These are phyloP conservation scores for Scaeva pyrastri DNA, from an alignment of 2,888 invertebrate genomes.

Conservation along the genomic window DNA sequence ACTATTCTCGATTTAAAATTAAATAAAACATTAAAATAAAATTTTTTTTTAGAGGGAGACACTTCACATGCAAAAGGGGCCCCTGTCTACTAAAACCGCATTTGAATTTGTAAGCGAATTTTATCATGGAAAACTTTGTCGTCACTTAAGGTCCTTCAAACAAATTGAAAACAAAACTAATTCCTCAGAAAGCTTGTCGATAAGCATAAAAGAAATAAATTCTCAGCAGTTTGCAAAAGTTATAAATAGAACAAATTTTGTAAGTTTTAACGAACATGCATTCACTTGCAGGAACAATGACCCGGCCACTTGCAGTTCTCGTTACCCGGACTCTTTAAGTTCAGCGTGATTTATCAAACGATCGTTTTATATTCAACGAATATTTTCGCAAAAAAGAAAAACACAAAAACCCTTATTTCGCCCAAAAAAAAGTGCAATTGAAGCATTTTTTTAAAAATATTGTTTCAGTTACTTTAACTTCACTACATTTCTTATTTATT, in stretches of 20 bases:
- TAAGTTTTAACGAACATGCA: slow-evolving; percentile 25
- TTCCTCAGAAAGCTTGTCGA: not conserved
- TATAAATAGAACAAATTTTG: slow-evolving; percentile 34
- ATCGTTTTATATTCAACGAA: too few species aligned
- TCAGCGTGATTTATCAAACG: too few species aligned
- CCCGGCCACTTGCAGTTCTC: too few species aligned
- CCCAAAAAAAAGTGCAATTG: too few species aligned
- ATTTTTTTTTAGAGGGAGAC: slow-evolving; percentile 48
- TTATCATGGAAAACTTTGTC: slow-evolving; percentile 48
- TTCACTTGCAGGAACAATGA: too few species aligned
- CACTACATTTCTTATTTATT: too few species aligned
- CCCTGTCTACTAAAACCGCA: slow-evolving; percentile 38
- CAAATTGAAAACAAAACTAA: not conserved
- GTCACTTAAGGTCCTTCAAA: slow-evolving; percentile 45
- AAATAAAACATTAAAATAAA: not conserved
- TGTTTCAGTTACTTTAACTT: too few species aligned
- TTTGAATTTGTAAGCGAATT: slow-evolving; percentile 57
- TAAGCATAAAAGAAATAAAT: slow-evolving; percentile 55
- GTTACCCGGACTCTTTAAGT: too few species aligned
- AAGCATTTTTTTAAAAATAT: too few species aligned
- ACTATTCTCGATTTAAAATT: not conserved
- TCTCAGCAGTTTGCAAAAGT: slow-evolving; percentile 53
- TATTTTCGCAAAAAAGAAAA: too few species aligned
- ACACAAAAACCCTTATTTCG: too few species aligned
- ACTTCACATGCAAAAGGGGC: slow-evolving; percentile 44